These are phyloP conservation scores for Anticlea derivata DNA, from an alignment of 2,888 invertebrate genomes.

Conservation along the genomic window DNA sequence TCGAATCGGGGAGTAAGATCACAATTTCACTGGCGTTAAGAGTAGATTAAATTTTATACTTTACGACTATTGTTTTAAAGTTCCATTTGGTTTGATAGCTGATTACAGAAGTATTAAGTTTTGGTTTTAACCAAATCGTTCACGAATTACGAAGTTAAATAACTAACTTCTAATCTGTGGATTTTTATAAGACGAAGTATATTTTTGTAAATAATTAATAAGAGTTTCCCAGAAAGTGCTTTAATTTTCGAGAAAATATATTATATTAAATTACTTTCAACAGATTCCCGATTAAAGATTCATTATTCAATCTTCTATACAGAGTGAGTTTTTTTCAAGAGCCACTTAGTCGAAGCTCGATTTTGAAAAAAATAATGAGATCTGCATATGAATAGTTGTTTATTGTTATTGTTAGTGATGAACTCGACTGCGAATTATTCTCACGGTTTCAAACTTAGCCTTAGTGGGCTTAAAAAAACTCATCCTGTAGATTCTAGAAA, in stretches of 20 bases:
- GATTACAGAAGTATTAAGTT: conserved; percentile 21
- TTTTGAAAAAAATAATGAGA: too few relatives aligned
- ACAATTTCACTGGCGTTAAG: conserved; percentile 46
- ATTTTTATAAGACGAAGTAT: background rate
- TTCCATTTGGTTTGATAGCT: conserved; percentile 43
- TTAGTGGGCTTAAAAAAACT: too few relatives aligned
- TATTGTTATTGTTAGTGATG: too few relatives aligned
- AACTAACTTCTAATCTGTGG: conserved; percentile 10
- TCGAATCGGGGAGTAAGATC: conserved; percentile 38
- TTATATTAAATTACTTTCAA: too few relatives aligned
- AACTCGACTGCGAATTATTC: too few relatives aligned
- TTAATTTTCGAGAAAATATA: background rate
- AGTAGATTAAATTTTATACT: conserved; percentile 56
- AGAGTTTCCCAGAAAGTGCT: background rate
- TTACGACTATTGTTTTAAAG: conserved; percentile 54
- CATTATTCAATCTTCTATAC: too few relatives aligned
- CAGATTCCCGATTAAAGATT: too few relatives aligned
- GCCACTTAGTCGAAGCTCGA: too few relatives aligned
- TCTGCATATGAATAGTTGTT: too few relatives aligned
- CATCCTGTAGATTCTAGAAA: conserved; percentile 28
- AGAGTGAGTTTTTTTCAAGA: too few relatives aligned
- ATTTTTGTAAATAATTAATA: background rate
- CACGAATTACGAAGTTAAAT: conserved; percentile 14
- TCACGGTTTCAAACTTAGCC: too few relatives aligned
- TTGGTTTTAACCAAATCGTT: conserved; percentile 18